Base-by-base conservation (phyloP, 2,113 vertebrate genomes). In the Upupa epops region DNA sequence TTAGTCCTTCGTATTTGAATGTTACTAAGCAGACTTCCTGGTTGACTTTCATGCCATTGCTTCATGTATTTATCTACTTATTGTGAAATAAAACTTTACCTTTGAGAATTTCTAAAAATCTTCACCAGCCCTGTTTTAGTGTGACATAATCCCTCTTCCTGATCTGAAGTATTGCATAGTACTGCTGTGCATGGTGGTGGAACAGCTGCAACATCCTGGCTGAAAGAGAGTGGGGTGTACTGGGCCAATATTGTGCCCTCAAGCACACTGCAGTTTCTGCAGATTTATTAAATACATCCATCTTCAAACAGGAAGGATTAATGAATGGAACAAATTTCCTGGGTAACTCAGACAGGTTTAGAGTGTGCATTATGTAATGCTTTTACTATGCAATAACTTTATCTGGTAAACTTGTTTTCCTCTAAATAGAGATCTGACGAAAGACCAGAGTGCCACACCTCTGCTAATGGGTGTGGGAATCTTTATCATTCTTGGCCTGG, bases 191-290 rank as follows among this genome's bases (percentile, higher is more conserved):
- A 51, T 40, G 70, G 60, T 0, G 0, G 54, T 87, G 45, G 49
- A 92, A 83, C 92, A 95, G 90, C 95, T 95, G 94, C 93, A 92
- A 94, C 79, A 89, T 92, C 88, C 91, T 89, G 92, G 63, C 78
- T 59, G 59, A 80, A 88, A 64, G 37, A 16, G 32, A 59, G 11
- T 21, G 21, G 59, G 54, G 58, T 75, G 42, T 42, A 34, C 17
- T 32, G 56, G n/a, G 64, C 40, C 71, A 87, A 11, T 60, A n/a
- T 42, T 85, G 32, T 88, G 75, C 46, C 75, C 79, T 86, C 82
- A 37, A 83, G 34, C 32, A 61, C 17, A 3, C 21, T 78, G 65
- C 3, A 3, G 26, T 26, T 29, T 66, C 46, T 61, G 17, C 26
- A 63, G 42, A 63, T 68, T 51, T 56, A 51, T 37, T 42, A 3